Evolutionary conservation across 2,888 invertebrate genomes (phyloP).

Genomic region (Ischnus inquisitorius): DNA sequence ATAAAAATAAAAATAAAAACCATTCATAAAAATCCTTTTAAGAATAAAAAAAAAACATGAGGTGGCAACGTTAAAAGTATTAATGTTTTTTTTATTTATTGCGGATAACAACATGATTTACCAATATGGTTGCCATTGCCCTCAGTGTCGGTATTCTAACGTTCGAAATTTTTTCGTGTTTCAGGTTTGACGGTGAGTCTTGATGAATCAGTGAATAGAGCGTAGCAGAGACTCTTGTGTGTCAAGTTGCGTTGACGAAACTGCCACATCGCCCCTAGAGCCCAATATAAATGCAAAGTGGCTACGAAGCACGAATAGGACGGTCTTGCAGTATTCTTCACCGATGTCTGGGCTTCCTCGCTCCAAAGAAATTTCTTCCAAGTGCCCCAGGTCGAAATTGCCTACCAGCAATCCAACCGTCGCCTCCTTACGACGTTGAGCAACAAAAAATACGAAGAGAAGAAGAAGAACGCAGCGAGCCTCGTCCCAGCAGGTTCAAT

Average conservation of each 20-base stretch:
- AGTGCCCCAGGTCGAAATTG: constrained; percentile 46
- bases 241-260: constrained; percentile 48
- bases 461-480: constrained; percentile 14
- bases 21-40: not conserved
- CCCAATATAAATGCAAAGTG: constrained; percentile 78
- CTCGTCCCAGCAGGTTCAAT: constrained; percentile 21
- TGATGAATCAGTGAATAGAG: constrained; percentile 3
- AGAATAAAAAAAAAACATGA: too few relatives aligned
- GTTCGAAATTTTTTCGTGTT: not conserved
- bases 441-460: not conserved
- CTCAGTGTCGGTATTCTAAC: not conserved
- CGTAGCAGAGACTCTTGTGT: not conserved
- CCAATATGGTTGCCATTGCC: not conserved
- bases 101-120: not conserved
- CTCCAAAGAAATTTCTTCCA: constrained; percentile 48
- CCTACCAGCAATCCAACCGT: constrained; percentile 15
- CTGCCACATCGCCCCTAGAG: constrained; percentile 37
- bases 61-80: too few relatives aligned
- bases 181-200: not conserved
- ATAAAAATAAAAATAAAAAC: not conserved
- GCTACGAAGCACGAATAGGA: constrained; percentile 58
- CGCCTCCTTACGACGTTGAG: not conserved
- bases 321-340: constrained; percentile 43
- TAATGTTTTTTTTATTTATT: too few relatives aligned
- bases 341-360: constrained; percentile 51